Evolutionary conservation across 2,113 vertebrate species (phyloP), one percentile per base, ranked within the genome.

Genomic region (Pomatostomus ruficeps): DNA sequence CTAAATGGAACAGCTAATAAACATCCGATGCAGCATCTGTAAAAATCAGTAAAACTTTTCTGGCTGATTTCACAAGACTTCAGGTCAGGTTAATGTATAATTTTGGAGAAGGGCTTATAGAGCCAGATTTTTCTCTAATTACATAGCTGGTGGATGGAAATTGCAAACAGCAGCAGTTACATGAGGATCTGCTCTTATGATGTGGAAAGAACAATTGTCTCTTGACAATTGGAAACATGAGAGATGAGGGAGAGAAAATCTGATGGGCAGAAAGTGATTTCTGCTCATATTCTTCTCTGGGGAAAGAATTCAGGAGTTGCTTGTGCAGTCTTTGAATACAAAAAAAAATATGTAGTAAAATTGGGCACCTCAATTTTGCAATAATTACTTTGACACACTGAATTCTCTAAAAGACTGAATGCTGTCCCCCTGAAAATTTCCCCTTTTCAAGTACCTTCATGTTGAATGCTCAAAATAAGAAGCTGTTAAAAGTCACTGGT

Each of bases 61-160:
- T 45, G 45, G 14, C 36, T 76, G 28, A 48, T 92, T 87, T 91
- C 45, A 24, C 10, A 29, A 58, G 57, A n/a, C 29, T 89, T 92
- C 18, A 8, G 33, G 29, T 78, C 51, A 72, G 58, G 23, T 84
- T 74, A n/a, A 78, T 84, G 57, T 65, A 26, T 89, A 19, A 91
- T 92, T 91, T 93, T 75, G 66, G 62, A 78, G n/a, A 54, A 77
- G 25, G 52, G 59, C 52, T 83, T 91, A 29, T n/a, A 28, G 9
- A 77, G 66, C 43, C 61, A 36, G 55, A 35, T 89, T 94, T 67
- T 66, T 93, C 65, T 95, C 73, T 89, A 89, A 91, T 96, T 94
- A 63, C 31, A 22, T 58, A 94, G 40, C 74, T 61, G 61, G 33
- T 45, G 29, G 57, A 51, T 63, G 35, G 67, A 73, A 87, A 36